Percentiles rank a stretch among this genome's conserved stretches.
These are phyloP conservation scores for Oophaga sylvatica DNA, from an alignment of 2,797 vertebrate genomes.

Conservation along the genomic window DNA sequence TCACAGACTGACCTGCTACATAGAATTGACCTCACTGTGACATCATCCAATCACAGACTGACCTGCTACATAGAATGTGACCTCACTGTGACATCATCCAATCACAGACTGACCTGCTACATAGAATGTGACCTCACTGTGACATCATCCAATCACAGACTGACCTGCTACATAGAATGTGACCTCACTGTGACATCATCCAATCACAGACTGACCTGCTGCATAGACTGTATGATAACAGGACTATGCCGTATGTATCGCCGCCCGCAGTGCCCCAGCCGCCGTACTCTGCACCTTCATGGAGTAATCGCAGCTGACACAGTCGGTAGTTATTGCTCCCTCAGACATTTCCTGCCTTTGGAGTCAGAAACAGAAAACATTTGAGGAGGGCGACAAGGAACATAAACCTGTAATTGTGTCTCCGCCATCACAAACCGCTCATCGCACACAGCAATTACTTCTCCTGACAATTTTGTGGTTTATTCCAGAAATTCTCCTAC, in stretches of 20 bases:
- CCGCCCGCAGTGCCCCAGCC: not conserved
- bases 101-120: no score
- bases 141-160: not conserved
- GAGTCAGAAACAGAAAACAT: constrained; percentile 69
- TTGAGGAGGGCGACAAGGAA: not conserved
- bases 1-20: not conserved
- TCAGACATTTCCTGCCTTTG: constrained; percentile 40
- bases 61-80: no score
- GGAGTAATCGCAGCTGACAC: not conserved
- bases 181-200: not conserved
- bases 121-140: not conserved
- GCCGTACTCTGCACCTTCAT: not conserved
- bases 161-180: not conserved
- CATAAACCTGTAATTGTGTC: constrained; percentile 42
- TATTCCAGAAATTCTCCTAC: not conserved
- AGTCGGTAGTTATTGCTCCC: not conserved
- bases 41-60: no score
- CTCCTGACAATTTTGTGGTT: not conserved
- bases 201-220: no score
- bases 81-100: no score
- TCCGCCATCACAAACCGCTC: constrained; percentile 14
- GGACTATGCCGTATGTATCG: no score
- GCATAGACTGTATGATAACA: no score
- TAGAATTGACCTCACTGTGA: no score
- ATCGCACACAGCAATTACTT: constrained; percentile 42